Base-by-base conservation (phyloP, 2,113 vertebrate genomes). In the Salminus brasiliensis region DNA sequence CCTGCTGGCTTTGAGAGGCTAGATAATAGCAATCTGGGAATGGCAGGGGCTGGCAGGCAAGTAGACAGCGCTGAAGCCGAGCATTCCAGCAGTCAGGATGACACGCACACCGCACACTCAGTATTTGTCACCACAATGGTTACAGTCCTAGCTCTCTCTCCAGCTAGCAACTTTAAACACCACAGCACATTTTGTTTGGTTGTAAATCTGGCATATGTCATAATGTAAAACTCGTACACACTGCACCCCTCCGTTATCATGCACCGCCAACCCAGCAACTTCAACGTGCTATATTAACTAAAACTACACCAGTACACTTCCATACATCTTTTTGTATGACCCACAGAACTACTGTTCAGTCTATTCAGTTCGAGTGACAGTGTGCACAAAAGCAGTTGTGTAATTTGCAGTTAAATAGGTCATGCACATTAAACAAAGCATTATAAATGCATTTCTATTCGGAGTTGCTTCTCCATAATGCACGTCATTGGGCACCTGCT, bases 1-100 rank as follows among this genome's bases (percentile, higher is more conserved):
- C 66, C 79, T 57, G 85, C 47, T 85, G 91, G 90, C 82, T 87
- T 93, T 90, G 91, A 93, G 90, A 86, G 85, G 70, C 88, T 84
- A 89, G 91, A 93, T 94, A 93, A 89, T 84, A 86, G 91, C 91
- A 90, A 91, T 92, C 91, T 93, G 89, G 91, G 85, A 90, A 84
- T 81, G 86, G 87, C 89, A 89, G 92, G 87, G 91, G 88, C 72
- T 80, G 85, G 63, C 55, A 52, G 59, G 72, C 53, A 63, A 36
- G 47, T n/a, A 41, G 67, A 55, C 73, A 89, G 87, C 85, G 81
- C 72, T 84, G 84, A 84, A 90, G 89, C 83, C 91, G 92, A 83
- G 81, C 74, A 89, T 94, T 94, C 90, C 85, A 91, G 79, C 87
- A 89, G 88, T 89, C 87, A 91, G 87, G 90, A 88, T 87, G 80